Conservation (phyloP, 2,113 vertebrate genomes). For the Bagarius yarrelli region DNA sequence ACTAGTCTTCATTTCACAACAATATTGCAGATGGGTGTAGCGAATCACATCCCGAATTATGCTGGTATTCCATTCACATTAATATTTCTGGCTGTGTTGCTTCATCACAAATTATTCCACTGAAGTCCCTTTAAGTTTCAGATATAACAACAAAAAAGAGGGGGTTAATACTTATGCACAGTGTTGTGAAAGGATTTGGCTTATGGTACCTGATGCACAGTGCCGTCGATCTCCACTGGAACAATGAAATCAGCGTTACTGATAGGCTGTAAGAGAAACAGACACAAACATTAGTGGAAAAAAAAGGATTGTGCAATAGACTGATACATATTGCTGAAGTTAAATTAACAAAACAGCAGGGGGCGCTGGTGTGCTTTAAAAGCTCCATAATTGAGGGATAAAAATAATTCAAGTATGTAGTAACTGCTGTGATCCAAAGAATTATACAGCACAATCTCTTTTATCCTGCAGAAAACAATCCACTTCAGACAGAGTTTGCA, state of each 20-base stretch:
- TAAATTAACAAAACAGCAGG: slow-evolving; percentile 55
- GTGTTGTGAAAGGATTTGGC: too few species aligned
- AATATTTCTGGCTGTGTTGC: neutral
- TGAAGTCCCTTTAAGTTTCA: neutral
- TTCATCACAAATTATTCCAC: neutral
- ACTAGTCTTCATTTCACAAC: neutral
- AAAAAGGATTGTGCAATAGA: neutral
- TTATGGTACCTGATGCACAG: slow-evolving; percentile 89
- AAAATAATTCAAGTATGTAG: neutral
- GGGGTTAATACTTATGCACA: neutral
- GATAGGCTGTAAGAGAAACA: slow-evolving; percentile 81
- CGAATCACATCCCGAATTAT: neutral
- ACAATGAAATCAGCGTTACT: slow-evolving; percentile 99
- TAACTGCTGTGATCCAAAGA: neutral
- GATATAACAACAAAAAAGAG: neutral
- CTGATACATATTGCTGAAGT: slow-evolving; percentile 22
- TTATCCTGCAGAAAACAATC: neutral
- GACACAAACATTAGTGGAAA: neutral
- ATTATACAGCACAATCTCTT: neutral
- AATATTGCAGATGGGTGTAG: neutral
- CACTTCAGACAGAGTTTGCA: neutral
- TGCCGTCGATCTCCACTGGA: slow-evolving; percentile 98
- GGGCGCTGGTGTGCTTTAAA: slow-evolving; percentile 37
- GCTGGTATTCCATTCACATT: neutral
- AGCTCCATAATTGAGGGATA: neutral